phyloP scores from a whole-genome alignment of 2,113 vertebrate genomes.

The Cynocephalus volans region DNA sequence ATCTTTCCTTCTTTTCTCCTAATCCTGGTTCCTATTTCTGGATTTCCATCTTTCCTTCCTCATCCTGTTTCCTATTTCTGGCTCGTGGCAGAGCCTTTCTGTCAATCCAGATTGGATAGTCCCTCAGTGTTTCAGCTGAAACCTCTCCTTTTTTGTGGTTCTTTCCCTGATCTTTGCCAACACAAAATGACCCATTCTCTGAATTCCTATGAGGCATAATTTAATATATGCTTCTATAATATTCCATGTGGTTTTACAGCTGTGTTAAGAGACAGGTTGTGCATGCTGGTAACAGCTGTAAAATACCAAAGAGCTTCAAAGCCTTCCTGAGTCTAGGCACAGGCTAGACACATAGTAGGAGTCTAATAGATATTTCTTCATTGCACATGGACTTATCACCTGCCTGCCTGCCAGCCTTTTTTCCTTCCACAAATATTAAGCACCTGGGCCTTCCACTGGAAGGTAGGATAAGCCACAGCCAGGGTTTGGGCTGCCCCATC shows the following conservation, averaged over 20 bases:
- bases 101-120: fast-evolving
- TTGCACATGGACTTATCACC: fast-evolving
- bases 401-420: too few species aligned
- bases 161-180: not conserved
- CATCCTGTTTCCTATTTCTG: too few species aligned
- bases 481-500: too few species aligned
- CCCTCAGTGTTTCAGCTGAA: not conserved
- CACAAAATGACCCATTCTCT: not conserved
- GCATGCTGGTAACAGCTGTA: too few species aligned
- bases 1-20: fast-evolving
- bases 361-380: not conserved
- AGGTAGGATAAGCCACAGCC: not conserved
- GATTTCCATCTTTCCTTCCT: not conserved
- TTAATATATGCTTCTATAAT: not conserved
- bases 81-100: not conserved
- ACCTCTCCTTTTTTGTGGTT: not conserved
- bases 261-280: not conserved
- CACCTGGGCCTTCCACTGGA: fast-evolving
- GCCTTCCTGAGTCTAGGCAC: not conserved
- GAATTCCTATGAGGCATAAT: fast-evolving
- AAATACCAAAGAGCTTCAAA: too few species aligned
- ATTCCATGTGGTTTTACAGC: not conserved
- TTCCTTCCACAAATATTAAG: not conserved
- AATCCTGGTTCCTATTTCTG: too few species aligned
- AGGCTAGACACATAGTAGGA: fast-evolving